Evolutionary conservation across 2,888 invertebrate species (phyloP).

Genomic region (Pyrrhia umbra): DNA sequence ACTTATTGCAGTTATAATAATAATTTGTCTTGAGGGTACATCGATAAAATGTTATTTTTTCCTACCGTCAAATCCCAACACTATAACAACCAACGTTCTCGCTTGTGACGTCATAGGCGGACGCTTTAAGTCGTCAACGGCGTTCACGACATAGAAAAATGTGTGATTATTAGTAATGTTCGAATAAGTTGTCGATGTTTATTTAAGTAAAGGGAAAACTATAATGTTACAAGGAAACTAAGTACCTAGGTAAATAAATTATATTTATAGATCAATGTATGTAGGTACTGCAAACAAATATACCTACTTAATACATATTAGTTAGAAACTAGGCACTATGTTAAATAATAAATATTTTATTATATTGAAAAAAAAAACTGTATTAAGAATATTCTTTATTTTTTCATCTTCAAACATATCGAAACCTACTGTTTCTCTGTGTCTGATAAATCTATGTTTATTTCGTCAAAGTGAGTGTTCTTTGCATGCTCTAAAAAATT

Average conservation of each 20-base stretch:
- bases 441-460: not conserved
- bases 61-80: constrained; percentile 15
- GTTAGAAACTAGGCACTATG: no score
- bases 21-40: constrained; percentile 8
- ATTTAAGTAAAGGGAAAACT: constrained; percentile 1
- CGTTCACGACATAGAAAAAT: constrained; percentile 6
- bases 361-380: no score
- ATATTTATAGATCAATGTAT: constrained; percentile 4
- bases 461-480: constrained; percentile 9
- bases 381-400: not conserved
- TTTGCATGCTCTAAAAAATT: constrained; percentile 10
- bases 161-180: constrained; percentile 14
- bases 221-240: constrained; percentile 5
- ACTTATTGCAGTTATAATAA: constrained; percentile 1
- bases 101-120: constrained; percentile 15
- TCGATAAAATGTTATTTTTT: constrained; percentile 7
- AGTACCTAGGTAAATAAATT: not conserved
- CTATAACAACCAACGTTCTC: constrained; percentile 5
- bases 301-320: not conserved
- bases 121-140: constrained; percentile 19
- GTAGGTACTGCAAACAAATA: constrained; percentile 5
- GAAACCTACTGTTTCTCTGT: constrained; percentile 5
- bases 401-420: constrained; percentile 6
- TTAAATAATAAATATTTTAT: no score
- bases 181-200: not conserved